Evolutionary conservation across 2,888 invertebrate species (phyloP).

Genomic region (Graphium colonna): DNA sequence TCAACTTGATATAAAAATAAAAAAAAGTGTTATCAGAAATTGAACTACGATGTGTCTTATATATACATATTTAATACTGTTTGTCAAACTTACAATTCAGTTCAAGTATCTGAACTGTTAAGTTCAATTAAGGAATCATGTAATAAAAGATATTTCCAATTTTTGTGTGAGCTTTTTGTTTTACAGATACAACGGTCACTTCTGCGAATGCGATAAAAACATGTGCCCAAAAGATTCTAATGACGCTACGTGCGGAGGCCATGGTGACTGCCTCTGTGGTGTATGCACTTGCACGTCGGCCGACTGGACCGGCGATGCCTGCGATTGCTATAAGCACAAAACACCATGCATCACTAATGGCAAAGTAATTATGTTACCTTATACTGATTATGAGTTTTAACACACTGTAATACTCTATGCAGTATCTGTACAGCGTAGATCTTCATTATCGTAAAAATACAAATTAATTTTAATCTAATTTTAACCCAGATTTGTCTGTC

Average conservation of each 20-base stretch:
- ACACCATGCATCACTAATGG: conserved; percentile 33
- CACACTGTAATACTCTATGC: neutral
- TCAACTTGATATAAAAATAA: too few species aligned
- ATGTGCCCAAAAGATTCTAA: conserved; percentile 41
- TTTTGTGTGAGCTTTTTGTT: neutral
- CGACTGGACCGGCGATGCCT: conserved; percentile 53
- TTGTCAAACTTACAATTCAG: too few species aligned
- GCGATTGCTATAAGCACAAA: conserved; percentile 46
- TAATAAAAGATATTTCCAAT: neutral
- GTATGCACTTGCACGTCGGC: conserved; percentile 70
- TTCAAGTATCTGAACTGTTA: too few species aligned
- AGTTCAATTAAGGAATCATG: too few species aligned
- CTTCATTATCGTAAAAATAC: too few species aligned
- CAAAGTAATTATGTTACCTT: conserved; percentile 30
- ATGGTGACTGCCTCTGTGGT: conserved; percentile 84
- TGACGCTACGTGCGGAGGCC: conserved; percentile 71
- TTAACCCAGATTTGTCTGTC: too few species aligned
- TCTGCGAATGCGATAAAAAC: conserved; percentile 54
- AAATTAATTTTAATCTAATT: too few species aligned
- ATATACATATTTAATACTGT: too few species aligned
- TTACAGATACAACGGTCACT: conserved; percentile 44
- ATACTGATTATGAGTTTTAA: neutral
- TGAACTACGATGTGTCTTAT: too few species aligned
- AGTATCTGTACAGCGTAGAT: too few species aligned
- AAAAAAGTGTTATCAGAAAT: too few species aligned